phyloP scores from a whole-genome alignment of 2,797 vertebrate species.

The Betta splendens region DNA sequence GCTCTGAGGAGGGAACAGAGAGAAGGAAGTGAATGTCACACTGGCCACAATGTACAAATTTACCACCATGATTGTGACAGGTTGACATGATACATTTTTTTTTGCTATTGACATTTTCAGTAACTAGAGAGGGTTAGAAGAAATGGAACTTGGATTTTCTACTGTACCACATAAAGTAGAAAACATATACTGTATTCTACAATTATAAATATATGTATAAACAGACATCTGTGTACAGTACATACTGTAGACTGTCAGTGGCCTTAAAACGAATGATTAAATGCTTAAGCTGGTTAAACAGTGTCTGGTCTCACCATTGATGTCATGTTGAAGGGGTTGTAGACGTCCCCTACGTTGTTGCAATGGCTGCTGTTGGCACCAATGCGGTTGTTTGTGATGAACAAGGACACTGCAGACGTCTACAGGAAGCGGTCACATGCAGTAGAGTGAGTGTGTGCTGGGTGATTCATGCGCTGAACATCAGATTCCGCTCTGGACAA shows the following conservation, averaged over 20 bases:
- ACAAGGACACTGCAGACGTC: constrained; percentile 61
- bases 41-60: not conserved
- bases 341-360: constrained; percentile 46
- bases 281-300: no score
- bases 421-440: constrained; percentile 21
- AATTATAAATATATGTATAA: no score
- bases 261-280: no score
- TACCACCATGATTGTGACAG: not conserved
- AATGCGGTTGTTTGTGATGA: constrained; percentile 47
- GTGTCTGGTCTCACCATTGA: constrained; percentile 57
- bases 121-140: no score
- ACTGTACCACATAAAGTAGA: not conserved
- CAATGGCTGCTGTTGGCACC: constrained; percentile 39
- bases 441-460: not conserved
- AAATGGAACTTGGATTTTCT: not conserved
- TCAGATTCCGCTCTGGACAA: not conserved
- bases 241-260: no score
- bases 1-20: constrained; percentile 48
- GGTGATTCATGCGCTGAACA: not conserved
- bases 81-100: no score
- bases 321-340: constrained; percentile 81
- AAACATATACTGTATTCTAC: no score
- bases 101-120: no score
- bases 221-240: no score
- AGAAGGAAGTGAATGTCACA: constrained; percentile 7